These are phyloP conservation scores for Monodelphis domestica DNA, from an alignment of 2,797 vertebrate genomes.

Conservation along the genomic window DNA sequence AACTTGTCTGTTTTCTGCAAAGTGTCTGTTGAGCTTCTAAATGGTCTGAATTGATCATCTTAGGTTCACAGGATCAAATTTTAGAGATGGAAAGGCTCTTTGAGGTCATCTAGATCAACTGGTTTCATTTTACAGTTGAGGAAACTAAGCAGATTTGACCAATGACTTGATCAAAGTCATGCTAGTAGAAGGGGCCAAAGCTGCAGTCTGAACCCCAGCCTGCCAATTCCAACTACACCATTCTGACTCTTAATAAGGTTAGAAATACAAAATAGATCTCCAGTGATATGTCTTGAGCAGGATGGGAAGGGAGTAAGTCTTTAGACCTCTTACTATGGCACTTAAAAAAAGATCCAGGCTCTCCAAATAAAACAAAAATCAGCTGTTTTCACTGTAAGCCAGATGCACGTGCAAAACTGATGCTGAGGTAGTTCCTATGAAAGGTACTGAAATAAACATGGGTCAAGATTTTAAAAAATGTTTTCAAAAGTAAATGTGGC, in stretches of 20 bases:
- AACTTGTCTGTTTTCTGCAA: no score
- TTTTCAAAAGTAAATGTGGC: conserved; percentile 12
- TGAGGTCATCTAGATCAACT: background rate
- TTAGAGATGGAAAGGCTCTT: background rate
- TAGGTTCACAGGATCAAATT: background rate
- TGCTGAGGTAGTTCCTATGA: background rate
- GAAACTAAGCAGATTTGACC: conserved; percentile 23
- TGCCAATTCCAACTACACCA: background rate
- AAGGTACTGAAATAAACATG: conserved; percentile 26
- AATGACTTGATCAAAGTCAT: background rate
- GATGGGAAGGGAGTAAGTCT: background rate
- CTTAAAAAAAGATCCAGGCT: background rate
- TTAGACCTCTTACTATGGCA: background rate
- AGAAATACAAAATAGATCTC: background rate
- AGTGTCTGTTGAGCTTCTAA: conserved; percentile 1
- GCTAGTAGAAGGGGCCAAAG: background rate
- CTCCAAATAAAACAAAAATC: conserved; percentile 33
- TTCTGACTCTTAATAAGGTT: background rate
- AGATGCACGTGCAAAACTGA: conserved; percentile 9
- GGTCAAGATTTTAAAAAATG: background rate
- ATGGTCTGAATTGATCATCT: conserved; percentile 7
- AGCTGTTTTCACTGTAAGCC: conserved; percentile 7
- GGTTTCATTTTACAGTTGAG: background rate
- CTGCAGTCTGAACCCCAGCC: background rate
- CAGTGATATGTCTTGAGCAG: background rate